These are phyloP conservation scores for Brachypalpus laphriformis DNA, from an alignment of 2,888 invertebrate genomes.

Conservation along the genomic window DNA sequence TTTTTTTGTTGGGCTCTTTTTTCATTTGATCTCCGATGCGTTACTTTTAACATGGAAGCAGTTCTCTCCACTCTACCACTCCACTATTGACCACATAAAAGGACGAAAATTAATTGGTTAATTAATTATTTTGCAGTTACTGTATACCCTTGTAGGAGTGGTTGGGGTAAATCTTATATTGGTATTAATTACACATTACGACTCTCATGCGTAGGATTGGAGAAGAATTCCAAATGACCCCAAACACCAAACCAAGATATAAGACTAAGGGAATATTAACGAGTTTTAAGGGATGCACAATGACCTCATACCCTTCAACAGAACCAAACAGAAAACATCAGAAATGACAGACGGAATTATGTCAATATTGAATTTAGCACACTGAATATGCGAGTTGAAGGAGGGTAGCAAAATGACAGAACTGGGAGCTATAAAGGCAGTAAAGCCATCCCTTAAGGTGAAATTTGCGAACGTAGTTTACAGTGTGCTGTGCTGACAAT, in stretches of 20 bases:
- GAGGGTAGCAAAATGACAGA: conserved; percentile 35
- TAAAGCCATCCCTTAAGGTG: conserved; percentile 45
- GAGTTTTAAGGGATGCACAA: conserved; percentile 62
- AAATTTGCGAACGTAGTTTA: conserved; percentile 37
- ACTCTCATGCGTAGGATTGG: not conserved
- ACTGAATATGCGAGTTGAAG: conserved; percentile 5
- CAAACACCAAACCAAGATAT: not conserved
- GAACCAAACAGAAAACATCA: conserved; percentile 22
- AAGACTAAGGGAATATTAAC: conserved; percentile 63
- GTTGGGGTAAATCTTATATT: conserved; percentile 37
- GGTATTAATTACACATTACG: conserved; percentile 49
- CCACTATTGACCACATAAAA: conserved; percentile 57
- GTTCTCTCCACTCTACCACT: not conserved
- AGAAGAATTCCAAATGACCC: conserved; percentile 14
- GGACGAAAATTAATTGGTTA: conserved; percentile 68
- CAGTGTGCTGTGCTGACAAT: conserved; percentile 40
- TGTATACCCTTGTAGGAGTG: not conserved
- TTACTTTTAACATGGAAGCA: conserved; percentile 21
- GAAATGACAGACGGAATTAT: conserved; percentile 38
- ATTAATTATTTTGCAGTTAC: conserved; percentile 66
- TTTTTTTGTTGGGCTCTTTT: not conserved
- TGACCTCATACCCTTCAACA: conserved; percentile 26
- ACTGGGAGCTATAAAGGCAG: conserved; percentile 62
- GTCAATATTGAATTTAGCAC: conserved; percentile 59
- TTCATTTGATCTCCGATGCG: conserved; percentile 30